phyloP scores from a whole-genome alignment of 2,797 vertebrate genomes.

The Chelon labrosus region DNA sequence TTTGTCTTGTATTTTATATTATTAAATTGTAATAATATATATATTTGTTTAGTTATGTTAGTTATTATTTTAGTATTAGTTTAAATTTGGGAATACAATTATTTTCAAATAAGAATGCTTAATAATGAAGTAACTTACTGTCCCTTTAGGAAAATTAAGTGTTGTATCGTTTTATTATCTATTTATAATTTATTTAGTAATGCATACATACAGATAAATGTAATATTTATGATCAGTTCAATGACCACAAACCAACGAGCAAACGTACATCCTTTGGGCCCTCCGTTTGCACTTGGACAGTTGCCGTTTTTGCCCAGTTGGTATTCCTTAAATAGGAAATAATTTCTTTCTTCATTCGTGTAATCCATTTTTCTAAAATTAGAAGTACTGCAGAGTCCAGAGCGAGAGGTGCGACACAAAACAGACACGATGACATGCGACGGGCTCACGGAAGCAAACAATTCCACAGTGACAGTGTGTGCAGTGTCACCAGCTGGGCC shows the following conservation, averaged over 20 bases:
- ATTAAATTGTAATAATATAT: too few species aligned
- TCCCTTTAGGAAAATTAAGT: neutral
- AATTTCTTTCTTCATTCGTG: neutral
- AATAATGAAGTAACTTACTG: too few species aligned
- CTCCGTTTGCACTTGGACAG: neutral
- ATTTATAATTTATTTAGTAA: neutral
- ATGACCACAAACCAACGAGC: neutral
- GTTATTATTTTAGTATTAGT: too few species aligned
- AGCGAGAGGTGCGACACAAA: neutral
- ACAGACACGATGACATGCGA: constrained; percentile 4
- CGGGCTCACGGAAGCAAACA: neutral
- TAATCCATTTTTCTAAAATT: neutral
- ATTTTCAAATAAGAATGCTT: too few species aligned
- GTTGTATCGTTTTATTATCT: neutral
- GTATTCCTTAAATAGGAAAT: neutral
- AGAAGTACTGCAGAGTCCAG: neutral
- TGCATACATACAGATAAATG: neutral
- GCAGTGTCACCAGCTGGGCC: constrained; percentile 16
- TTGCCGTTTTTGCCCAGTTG: neutral
- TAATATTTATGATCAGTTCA: neutral
- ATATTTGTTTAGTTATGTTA: too few species aligned
- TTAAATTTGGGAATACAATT: too few species aligned
- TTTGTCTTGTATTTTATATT: too few species aligned
- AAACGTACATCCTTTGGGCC: neutral
- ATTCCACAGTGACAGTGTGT: neutral